Percentiles rank a stretch among this genome's conserved stretches.
Evolutionary conservation across 2,888 invertebrate genomes (phyloP).

Genomic region (Drosophila mulleri): DNA sequence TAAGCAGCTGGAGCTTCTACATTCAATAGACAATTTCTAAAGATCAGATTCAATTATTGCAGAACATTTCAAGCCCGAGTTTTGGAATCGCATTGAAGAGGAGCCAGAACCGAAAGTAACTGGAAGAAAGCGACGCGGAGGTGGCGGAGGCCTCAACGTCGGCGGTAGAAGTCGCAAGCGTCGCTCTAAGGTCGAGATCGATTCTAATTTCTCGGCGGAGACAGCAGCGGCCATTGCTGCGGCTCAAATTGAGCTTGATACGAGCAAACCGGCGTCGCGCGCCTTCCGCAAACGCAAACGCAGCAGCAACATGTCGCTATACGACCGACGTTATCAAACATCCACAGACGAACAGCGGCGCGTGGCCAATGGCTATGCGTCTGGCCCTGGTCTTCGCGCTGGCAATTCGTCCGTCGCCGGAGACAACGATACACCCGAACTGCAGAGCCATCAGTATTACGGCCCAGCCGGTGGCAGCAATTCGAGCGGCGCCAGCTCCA

Average conservation of each 20-base stretch:
- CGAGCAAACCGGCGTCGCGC: constrained; percentile 42
- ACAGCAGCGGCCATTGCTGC: constrained; percentile 65
- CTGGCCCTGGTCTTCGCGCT: constrained; percentile 56
- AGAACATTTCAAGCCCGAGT: constrained; percentile 53
- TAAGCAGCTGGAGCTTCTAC: constrained; percentile 4
- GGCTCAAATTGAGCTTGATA: constrained; percentile 64
- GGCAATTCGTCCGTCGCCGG: constrained; percentile 41
- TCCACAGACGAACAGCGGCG: constrained; percentile 76
- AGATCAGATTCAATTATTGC: not conserved
- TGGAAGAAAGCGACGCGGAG: constrained; percentile 59
- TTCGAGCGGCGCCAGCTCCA: constrained; percentile 31
- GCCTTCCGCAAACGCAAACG: constrained; percentile 59
- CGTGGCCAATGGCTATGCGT: constrained; percentile 78
- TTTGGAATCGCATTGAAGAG: constrained; percentile 65
- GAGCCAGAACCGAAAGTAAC: constrained; percentile 50
- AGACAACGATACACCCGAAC: constrained; percentile 66
- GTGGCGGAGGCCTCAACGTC: not conserved
- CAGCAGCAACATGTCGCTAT: constrained; percentile 81
- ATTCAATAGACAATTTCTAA: not conserved
- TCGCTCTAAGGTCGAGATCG: constrained; percentile 48
- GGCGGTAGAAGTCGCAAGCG: constrained; percentile 45
- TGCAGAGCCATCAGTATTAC: constrained; percentile 74
- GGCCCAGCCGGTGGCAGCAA: constrained; percentile 51
- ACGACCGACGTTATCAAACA: constrained; percentile 83
- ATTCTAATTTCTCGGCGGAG: constrained; percentile 51